Evolutionary conservation across 2,888 invertebrate species (phyloP).

Genomic region (Trichogramma dendrolimi): DNA sequence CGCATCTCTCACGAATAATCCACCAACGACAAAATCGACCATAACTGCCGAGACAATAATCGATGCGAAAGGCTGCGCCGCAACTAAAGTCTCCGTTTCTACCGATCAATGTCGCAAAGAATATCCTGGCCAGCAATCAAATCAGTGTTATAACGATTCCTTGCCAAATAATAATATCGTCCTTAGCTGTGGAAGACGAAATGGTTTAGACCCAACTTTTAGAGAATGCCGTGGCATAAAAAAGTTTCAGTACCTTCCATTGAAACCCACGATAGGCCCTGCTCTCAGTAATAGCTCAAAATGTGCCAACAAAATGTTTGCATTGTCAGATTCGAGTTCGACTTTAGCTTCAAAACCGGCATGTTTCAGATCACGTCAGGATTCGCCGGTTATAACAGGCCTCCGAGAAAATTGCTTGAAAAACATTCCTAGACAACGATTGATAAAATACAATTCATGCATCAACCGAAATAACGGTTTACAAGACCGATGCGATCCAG

Average conservation of each 20-base stretch:
- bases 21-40: neutral
- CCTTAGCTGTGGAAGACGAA: constrained; percentile 16
- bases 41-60: constrained; percentile 19
- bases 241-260: constrained; percentile 19
- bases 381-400: neutral
- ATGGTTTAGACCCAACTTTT: constrained; percentile 29
- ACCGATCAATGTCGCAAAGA: neutral
- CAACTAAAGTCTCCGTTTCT: constrained; percentile 8
- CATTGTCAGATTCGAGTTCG: constrained; percentile 5
- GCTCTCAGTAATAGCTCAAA: neutral
- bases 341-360: neutral
- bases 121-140: no score
- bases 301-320: neutral
- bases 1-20: no score
- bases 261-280: neutral
- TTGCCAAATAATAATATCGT: no score
- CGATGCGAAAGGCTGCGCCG: constrained; percentile 10
- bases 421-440: constrained; percentile 26
- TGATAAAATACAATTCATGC: constrained; percentile 32
- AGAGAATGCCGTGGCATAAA: constrained; percentile 17
- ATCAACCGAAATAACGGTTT: constrained; percentile 37
- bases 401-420: constrained; percentile 13
- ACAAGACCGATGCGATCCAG: constrained; percentile 34
- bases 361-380: no score
- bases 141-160: no score